These are phyloP conservation scores for Schlechtendalia chinensis DNA, from an alignment of 1,140 invertebrate genomes.

Conservation along the genomic window DNA sequence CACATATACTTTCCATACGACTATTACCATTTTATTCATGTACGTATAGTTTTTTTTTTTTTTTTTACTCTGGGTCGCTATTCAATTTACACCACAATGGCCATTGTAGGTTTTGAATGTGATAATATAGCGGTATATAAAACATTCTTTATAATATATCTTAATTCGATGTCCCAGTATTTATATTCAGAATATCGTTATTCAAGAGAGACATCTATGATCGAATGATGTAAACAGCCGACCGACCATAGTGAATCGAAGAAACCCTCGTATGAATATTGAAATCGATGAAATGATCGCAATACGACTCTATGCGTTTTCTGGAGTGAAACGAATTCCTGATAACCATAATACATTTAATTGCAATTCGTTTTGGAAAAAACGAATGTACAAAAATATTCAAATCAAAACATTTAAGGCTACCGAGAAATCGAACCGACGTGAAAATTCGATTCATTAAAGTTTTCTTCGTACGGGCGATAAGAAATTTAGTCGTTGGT, in stretches of 20 bases:
- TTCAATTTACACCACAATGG: constrained; percentile 4
- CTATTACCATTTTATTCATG: too few species aligned
- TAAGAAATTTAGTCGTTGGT: neutral
- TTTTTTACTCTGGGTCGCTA: neutral
- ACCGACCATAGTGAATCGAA: neutral
- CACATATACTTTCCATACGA: too few species aligned
- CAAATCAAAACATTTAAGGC: too few species aligned
- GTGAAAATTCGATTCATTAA: too few species aligned
- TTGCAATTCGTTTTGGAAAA: too few species aligned
- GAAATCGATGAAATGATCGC: neutral
- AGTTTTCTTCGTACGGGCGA: too few species aligned
- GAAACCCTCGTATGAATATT: neutral
- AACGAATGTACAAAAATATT: too few species aligned
- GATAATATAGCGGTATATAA: constrained; percentile 29
- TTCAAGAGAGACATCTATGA: neutral
- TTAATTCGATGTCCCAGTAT: constrained; percentile 15
- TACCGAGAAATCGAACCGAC: too few species aligned
- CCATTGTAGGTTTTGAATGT: constrained; percentile 25
- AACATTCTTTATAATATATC: constrained; percentile 7
- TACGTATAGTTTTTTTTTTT: neutral
- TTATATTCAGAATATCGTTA: neutral
- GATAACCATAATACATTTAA: too few species aligned
- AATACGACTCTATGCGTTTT: neutral
- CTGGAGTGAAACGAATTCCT: too few species aligned
- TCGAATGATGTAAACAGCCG: neutral